phyloP scores from a whole-genome alignment of 2,797 vertebrate genomes.

The Sebastes hubbsi region DNA sequence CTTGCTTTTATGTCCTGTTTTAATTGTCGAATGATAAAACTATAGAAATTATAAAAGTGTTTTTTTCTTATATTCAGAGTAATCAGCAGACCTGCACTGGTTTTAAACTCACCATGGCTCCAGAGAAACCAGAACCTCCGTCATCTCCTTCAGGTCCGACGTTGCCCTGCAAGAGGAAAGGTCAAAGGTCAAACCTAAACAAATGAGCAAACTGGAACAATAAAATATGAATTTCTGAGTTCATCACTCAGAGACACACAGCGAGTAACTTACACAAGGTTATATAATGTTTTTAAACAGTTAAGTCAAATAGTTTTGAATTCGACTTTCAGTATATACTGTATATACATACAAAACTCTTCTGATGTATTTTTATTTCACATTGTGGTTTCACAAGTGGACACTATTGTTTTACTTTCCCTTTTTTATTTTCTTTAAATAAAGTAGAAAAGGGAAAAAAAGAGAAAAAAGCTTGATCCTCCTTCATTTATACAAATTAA shows the following conservation, averaged over 20 bases:
- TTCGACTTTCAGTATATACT: neutral
- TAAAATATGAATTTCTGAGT: neutral
- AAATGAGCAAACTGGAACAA: neutral
- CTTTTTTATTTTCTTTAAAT: no score
- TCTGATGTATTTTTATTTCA: no score
- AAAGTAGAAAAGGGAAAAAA: no score
- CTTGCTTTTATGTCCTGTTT: no score
- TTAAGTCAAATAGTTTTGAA: neutral
- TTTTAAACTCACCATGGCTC: constrained; percentile 67
- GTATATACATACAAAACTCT: no score
- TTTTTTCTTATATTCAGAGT: neutral
- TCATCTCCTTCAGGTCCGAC: constrained; percentile 77
- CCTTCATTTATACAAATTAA: no score
- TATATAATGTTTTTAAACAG: neutral
- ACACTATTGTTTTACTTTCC: no score
- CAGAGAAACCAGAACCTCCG: constrained; percentile 82
- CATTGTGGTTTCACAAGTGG: no score
- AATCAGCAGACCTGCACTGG: neutral
- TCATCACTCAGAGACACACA: neutral
- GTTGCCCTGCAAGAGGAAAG: constrained; percentile 64
- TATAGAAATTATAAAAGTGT: neutral
- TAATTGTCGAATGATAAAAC: neutral
- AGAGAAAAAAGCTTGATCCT: no score
- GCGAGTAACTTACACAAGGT: neutral
- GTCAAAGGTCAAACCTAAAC: constrained; percentile 19